Evolutionary conservation across 30 jellyfish, hydroid and myxozoan genomes (phyloP), one percentile per base, ranked within the genome.

Genomic region (Aurelia sp.): DNA sequence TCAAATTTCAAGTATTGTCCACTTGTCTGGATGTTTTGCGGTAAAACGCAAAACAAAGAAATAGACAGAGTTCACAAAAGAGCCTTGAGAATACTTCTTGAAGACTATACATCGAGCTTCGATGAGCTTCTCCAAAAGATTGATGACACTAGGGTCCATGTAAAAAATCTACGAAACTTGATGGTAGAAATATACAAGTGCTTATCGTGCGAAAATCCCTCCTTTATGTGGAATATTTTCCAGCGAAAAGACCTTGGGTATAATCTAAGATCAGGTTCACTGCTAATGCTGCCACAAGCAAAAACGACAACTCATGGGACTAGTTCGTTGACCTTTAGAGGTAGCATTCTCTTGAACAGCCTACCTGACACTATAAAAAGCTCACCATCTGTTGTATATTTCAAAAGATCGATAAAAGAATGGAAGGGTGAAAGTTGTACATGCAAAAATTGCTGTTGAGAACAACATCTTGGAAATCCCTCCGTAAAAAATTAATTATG

Each of bases 11-110:
- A 53, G 57, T 85, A 74, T 74, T 65, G 85, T 76, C 89, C 95
- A 12, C 84, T 74, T 40, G 66, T 85, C 71, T 85, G 95, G 95
- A 85, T 85, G 84, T 85, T 21, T 62, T 68, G 41, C 47, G 88
- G 89, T 23, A 59, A 83, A 68, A 48, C 64, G n/a, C 40, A 73
- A 40, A 83, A 27, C 51, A 61, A 70, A 40, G 37, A 65, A 80
- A 76, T 83, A 18, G 53, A 71, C 73, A 82, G 74, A 11, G 74
- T 83, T 47, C 92, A 70, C 27, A 71, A 72, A 41, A 31, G 86
- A 8, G 86, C 92, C 66, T 51, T 83, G 69, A 35, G 80, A 58
- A 59, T 83, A 21, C 47, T 70, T 74, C 78, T 33, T 69, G 35
- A 72, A 71, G 92, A 57, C 74, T 70, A 18, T 35, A 66, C 62